Percentiles rank a stretch among this genome's conserved stretches.
Evolutionary conservation across 2,113 vertebrate species (phyloP).

Genomic region (Zosterops lateralis): DNA sequence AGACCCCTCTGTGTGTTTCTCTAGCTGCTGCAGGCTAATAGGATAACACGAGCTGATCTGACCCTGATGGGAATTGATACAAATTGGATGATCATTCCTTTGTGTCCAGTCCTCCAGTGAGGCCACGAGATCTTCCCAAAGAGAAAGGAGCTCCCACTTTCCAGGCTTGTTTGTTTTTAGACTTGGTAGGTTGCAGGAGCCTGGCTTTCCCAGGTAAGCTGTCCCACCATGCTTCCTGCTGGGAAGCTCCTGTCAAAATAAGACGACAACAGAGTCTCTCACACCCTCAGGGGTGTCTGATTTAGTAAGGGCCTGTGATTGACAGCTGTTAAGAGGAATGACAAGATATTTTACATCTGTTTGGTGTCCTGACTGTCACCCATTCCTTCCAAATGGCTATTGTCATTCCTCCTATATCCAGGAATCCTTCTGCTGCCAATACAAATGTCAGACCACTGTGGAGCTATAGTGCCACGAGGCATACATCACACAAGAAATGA

Average conservation of each 20-base stretch:
- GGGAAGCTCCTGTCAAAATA: constrained; percentile 67
- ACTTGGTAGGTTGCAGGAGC: not conserved
- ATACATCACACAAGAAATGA: constrained; percentile 68
- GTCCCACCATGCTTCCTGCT: constrained; percentile 64
- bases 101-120: constrained; percentile 62
- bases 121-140: constrained; percentile 25
- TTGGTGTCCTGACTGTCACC: constrained; percentile 73
- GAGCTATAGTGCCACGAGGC: constrained; percentile 52
- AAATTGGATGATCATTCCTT: constrained; percentile 75
- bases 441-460: constrained; percentile 71
- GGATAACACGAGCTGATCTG: constrained; percentile 63
- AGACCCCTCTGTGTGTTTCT: constrained; percentile 63
- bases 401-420: constrained; percentile 78
- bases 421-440: constrained; percentile 62
- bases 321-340: constrained; percentile 78
- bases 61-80: constrained; percentile 64
- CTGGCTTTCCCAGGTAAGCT: constrained; percentile 66
- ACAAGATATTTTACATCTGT: constrained; percentile 86
- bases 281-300: constrained; percentile 66
- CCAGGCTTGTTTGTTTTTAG: constrained; percentile 65
- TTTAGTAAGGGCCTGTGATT: constrained; percentile 71
- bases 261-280: constrained; percentile 47
- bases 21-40: constrained; percentile 68
- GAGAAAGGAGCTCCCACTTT: not conserved
- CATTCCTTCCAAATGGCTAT: constrained; percentile 73